Evolutionary conservation across 2,113 vertebrate genomes (phyloP).

Genomic region (Peromyscus leucopus): DNA sequence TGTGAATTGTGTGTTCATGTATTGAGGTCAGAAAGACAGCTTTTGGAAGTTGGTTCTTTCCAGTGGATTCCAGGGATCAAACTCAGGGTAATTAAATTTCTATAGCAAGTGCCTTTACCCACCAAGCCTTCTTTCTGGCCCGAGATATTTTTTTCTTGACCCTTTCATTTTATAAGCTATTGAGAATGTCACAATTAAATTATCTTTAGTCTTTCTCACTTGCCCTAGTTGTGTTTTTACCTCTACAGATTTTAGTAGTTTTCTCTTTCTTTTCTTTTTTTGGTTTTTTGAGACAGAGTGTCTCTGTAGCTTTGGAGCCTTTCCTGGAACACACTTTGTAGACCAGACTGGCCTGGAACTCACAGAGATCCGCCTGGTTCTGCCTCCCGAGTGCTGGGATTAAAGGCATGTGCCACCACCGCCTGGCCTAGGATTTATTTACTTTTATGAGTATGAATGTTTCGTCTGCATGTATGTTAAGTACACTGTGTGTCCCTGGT

Average conservation of each 20-base stretch:
- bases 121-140: background rate
- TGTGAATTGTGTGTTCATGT: background rate
- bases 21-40: background rate
- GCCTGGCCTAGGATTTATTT: background rate
- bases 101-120: background rate
- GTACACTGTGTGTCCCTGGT: too few relatives aligned
- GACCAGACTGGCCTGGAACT: too few relatives aligned
- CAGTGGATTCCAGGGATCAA: background rate
- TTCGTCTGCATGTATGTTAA: background rate
- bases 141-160: background rate
- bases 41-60: background rate
- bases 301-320: too few relatives aligned
- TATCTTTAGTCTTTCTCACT: slow-evolving; percentile 3
- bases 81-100: background rate
- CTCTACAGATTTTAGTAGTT: background rate
- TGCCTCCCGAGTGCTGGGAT: too few relatives aligned
- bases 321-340: too few relatives aligned
- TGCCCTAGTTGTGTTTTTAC: slow-evolving; percentile 8
- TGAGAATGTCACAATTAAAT: background rate
- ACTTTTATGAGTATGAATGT: background rate
- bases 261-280: too few relatives aligned
- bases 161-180: background rate
- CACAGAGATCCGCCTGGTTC: too few relatives aligned
- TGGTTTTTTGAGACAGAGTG: too few relatives aligned
- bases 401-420: too few relatives aligned